Evolutionary conservation across 53 echinoderm and acorn worm genomes (phyloP), one percentile per base, ranked within the genome.

Genomic region (Astropecten irregularis): DNA sequence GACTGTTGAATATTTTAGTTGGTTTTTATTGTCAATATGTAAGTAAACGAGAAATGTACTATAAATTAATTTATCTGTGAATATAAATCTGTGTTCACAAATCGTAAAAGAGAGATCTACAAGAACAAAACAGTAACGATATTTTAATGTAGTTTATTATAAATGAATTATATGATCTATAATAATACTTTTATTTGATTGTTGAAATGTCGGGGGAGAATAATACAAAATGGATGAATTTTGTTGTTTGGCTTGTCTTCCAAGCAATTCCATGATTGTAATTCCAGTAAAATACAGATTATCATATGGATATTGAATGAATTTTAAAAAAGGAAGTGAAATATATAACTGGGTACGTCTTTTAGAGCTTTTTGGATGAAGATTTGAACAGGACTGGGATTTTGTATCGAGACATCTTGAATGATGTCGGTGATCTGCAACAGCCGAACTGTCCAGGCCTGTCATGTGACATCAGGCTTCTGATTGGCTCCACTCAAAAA

Each of bases 91-190:
- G 57, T 13, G 14, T 74, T 55, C 33, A 55, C 27, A 64, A 36
- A 34, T 64, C 14, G 20, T 74, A 57, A n/a, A 27, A 20, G 37
- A 32, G 7, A 32, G 20, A 36, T n/a, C n/a, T n/a, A n/a, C 51
- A 74, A 55, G 19, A 53, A 53, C 5, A 35, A 73, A 74, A 74
- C 74, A 74, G 74, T 74, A 74, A 74, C 35, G 27, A 46, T 56
- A 74, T 74, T 74, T 74, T 74, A 74, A 56, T 74, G 74, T 74
- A 54, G 74, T 18, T 74, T 74, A 55, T 53, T 36, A 22, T 35
- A n/a, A 28, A 63, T 27, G 57, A 37, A 54, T 38, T 39, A 8
- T 74, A 74, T 40, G 25, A n/a, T 11, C 5, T 74, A 19, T 71
- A 53, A 71, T 44, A 30, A 69, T 34, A 31, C 47, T 9, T n/a